Percentiles rank a stretch among this genome's conserved stretches.
Conservation (phyloP, 2,113 vertebrate species). For the Trematocara nigrifrons region DNA sequence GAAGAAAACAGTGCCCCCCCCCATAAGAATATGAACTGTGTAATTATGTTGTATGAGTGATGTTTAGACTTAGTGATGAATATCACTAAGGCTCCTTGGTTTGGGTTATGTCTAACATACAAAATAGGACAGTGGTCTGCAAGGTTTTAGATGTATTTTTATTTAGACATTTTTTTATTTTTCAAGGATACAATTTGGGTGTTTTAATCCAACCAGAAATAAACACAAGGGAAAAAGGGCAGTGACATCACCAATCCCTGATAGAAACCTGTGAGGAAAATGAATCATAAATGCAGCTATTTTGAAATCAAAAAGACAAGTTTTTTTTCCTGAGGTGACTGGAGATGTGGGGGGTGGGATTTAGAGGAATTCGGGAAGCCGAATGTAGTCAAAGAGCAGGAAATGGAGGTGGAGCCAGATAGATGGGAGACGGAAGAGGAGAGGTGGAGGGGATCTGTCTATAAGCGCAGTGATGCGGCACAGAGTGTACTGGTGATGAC, state of each 20-base stretch:
- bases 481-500: conserved; percentile 75
- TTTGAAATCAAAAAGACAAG: conserved; percentile 1
- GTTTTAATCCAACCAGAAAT: neutral
- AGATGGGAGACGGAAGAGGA: conserved; percentile 37
- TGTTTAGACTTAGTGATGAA: neutral
- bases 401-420: conserved; percentile 45
- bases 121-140: neutral
- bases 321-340: neutral
- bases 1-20: neutral
- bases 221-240: neutral
- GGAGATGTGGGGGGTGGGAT: neutral
- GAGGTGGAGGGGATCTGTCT: conserved; percentile 67
- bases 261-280: neutral
- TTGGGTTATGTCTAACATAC: neutral
- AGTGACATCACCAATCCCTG: neutral
- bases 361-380: conserved; percentile 6
- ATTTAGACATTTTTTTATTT: neutral
- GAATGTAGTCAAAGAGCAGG: conserved; percentile 31
- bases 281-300: neutral
- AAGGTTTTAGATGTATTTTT: neutral
- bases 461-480: conserved; percentile 75
- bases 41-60: conserved; percentile 13
- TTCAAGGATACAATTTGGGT: neutral
- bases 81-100: neutral
- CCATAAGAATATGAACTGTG: neutral